Conservation (phyloP, 2,113 vertebrate species). For the Eptatretus burgeri region DNA sequence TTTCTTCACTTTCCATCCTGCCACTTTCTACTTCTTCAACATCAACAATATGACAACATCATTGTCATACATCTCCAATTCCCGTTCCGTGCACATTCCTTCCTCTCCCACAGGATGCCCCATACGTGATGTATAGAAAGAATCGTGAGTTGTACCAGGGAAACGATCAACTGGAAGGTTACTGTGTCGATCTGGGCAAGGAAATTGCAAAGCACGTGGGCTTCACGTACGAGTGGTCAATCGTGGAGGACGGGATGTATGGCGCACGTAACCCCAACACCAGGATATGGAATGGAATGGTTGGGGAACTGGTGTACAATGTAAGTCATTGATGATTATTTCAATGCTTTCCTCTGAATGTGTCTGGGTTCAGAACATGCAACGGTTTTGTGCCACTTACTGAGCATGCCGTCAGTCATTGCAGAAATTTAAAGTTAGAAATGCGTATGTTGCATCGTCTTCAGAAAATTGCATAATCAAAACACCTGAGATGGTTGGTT, state of each 20-base stretch:
- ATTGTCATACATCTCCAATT: too few relatives aligned
- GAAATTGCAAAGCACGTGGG: constrained; percentile 97
- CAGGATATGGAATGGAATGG: constrained; percentile 99
- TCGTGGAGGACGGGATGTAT: constrained; percentile 91
- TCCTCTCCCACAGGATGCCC: constrained; percentile 40
- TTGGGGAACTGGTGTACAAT: constrained; percentile 95
- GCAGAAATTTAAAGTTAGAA: too few relatives aligned
- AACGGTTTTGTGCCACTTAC: too few relatives aligned
- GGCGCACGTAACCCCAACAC: constrained; percentile 91
- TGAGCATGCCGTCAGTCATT: too few relatives aligned
- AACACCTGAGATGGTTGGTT: too few relatives aligned
- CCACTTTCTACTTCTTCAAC: too few relatives aligned
- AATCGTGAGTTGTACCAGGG: constrained; percentile 90
- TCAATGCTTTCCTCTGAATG: too few relatives aligned
- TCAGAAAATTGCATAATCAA: too few relatives aligned
- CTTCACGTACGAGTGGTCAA: constrained; percentile 96
- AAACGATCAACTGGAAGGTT: constrained; percentile 89
- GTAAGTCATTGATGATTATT: constrained; percentile 22
- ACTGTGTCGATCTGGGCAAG: constrained; percentile 90
- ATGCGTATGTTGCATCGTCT: too few relatives aligned
- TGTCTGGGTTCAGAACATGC: too few relatives aligned
- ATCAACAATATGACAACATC: too few relatives aligned
- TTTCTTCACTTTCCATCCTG: too few relatives aligned
- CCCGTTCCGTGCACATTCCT: not conserved
- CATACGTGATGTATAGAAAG: constrained; percentile 99